These are phyloP conservation scores for Eciton burchellii DNA, from an alignment of 1,140 invertebrate species.

Conservation along the genomic window DNA sequence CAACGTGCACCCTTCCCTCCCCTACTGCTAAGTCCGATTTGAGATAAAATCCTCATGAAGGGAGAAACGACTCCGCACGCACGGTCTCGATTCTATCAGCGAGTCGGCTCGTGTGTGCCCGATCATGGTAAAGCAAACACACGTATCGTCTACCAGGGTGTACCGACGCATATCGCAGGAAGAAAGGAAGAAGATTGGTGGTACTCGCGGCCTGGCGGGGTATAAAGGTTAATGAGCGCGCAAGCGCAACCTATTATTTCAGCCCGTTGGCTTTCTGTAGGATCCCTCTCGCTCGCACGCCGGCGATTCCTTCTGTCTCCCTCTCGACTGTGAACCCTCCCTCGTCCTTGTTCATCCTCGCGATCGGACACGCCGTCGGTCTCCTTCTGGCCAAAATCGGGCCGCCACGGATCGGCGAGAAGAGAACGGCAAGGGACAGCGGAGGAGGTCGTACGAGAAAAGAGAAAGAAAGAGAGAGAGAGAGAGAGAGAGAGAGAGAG, in stretches of 20 bases:
- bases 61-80: conserved; percentile 46
- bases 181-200: conserved; percentile 80
- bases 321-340: conserved; percentile 4
- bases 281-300: conserved; percentile 61
- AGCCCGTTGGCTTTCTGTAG: conserved; percentile 77
- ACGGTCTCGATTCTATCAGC: conserved; percentile 59
- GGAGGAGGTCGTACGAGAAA: no score
- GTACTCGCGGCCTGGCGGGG: conserved; percentile 81
- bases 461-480: no score
- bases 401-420: no score
- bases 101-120: conserved; percentile 66
- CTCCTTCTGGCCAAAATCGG: conserved; percentile 53
- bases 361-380: conserved; percentile 31
- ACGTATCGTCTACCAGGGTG: conserved; percentile 70
- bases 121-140: conserved; percentile 74
- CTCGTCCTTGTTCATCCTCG: conserved; percentile 38
- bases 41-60: conserved; percentile 56
- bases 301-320: conserved; percentile 42
- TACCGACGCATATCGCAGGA: conserved; percentile 70
- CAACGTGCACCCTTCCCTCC: conserved; percentile 15
- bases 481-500: no score
- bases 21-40: conserved; percentile 34
- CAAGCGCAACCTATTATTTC: conserved; percentile 85
- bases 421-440: no score
- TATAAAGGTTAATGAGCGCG: conserved; percentile 86